Evolutionary conservation across 2,888 invertebrate genomes (phyloP).

Genomic region (Drosophila seclusa): DNA sequence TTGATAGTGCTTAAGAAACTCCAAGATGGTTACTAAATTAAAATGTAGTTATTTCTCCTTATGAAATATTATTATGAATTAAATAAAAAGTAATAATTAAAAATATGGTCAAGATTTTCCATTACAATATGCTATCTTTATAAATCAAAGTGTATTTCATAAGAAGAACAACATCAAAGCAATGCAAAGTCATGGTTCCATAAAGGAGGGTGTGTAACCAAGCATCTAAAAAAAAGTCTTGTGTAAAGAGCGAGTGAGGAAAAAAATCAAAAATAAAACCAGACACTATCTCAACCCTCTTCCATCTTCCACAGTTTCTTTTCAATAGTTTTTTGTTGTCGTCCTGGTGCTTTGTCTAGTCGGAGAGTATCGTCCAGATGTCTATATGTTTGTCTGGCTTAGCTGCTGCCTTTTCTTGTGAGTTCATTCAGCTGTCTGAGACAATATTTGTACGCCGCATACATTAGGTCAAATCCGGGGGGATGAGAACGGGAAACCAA

Average conservation of each 20-base stretch:
- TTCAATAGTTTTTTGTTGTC: conserved; percentile 21
- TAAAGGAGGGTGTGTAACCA: conserved; percentile 8
- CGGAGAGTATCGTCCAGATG: conserved; percentile 38
- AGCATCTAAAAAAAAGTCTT: conserved; percentile 5
- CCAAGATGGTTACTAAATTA: neutral
- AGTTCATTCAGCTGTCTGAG: conserved; percentile 66
- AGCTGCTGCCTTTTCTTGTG: conserved; percentile 32
- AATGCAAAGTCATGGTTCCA: neutral
- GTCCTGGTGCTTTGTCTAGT: conserved; percentile 28
- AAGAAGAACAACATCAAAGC: neutral
- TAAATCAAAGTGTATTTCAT: neutral
- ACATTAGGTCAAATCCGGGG: conserved; percentile 56
- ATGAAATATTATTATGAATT: neutral
- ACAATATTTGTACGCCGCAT: conserved; percentile 78
- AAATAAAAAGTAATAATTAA: neutral
- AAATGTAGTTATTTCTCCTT: neutral
- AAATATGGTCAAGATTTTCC: neutral
- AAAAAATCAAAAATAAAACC: conserved; percentile 1
- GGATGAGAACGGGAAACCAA: conserved; percentile 32
- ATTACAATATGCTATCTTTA: neutral
- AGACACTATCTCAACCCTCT: conserved; percentile 37
- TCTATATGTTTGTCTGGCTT: conserved; percentile 61
- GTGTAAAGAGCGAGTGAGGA: neutral
- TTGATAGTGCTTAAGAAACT: neutral
- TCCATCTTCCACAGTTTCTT: conserved; percentile 35